Evolutionary conservation across 2,888 invertebrate genomes (phyloP), one percentile per base, ranked within the genome.

Genomic region (Caenorhabditis doughertyi): DNA sequence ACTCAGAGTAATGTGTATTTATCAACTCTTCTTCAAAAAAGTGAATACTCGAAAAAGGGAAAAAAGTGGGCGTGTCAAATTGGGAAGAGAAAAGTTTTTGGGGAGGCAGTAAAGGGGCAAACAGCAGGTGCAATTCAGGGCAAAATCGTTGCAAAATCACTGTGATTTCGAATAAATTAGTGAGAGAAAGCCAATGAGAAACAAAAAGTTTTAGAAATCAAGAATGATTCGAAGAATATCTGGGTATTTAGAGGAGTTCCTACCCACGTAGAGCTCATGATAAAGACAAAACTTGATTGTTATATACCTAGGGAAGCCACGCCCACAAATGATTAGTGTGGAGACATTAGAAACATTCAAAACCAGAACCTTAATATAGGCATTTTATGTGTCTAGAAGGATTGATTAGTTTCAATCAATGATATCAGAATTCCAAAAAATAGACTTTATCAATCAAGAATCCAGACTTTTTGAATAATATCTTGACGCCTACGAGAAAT

Each of bases 31-130:
- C 51, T 21, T 51, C 25, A 29, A 49, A 65, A 56, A 70, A 70
- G 56, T 70, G 47, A 56, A 58, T 70, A 58, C 70, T 70, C 56
- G 27, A 68, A 55, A 68, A 56, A 56, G 13, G 18, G 18, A 47
- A n/a, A n/a, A 47, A 27, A 39, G 35, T 3, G 60, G 60, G 65
- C 65, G 65, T 32, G 35, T 32, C 65, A n/a, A 16, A 29, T 47
- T 25, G 3, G 27, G 23, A 44, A 62, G 25, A 58, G 23, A 25
- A n/a, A 42, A 42, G 27, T 18, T 44, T 64, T 49, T 65, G 64
- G 16, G 68, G 18, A 42, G 47, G 64, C 64, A 49, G 47, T 18
- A 29, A 3, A 18, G 27, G 29, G 39, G 27, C 16, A 49, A 64
- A 21, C 27, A 68, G 35, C 70, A 70, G 70, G 70, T 70, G 70